Evolutionary conservation across 2,797 vertebrate species (phyloP), one percentile per base, ranked within the genome.

Genomic region (Hydrophis major): DNA sequence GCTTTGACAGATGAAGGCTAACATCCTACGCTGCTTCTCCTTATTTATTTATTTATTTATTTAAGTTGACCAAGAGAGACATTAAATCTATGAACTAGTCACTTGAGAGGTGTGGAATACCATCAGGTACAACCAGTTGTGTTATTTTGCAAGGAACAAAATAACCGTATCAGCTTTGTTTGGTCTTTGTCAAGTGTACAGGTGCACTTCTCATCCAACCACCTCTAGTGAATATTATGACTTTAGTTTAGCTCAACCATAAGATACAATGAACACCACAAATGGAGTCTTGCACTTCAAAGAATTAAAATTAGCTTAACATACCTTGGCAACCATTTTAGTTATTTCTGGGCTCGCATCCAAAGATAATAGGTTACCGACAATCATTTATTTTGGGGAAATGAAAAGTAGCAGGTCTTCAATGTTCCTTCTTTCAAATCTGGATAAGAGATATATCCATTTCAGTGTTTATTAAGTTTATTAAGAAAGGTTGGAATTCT

Each of bases 1-100:
- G 95, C 93, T 95, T 94, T 95, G 96, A 96, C 95, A 97, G 95
- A 96, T 96, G 95, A 97, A 96, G 94, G 89, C 94, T 94, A 92
- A 91, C 25, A 96, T 90, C 93, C 94, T 96, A 93, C 42, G 87
- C 93, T 94, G 94, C 94, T 96, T 94, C 94, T 93, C 6, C 50
- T 27, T 32, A 18, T 37, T 37, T 37, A 0, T 28, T 28, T 37
- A 0, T 28, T 28, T 78, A 42, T 78, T 78, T 74, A 12, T 37
- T 83, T 4, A 47, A 83, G 42, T 47, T 91, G 93, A 93, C 94
- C 94, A 95, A 94, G 94, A 95, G 89, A 94, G 89, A 93, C 95
- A 95, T 96, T 95, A 96, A 93, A 95, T 89, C 93, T 92, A 89
- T 94, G 94, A 96, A 95, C 93, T 94, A 96, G 95, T 94, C 95